Conservation (phyloP, 1,140 invertebrate species). For the Panagrolaimus sp. region DNA sequence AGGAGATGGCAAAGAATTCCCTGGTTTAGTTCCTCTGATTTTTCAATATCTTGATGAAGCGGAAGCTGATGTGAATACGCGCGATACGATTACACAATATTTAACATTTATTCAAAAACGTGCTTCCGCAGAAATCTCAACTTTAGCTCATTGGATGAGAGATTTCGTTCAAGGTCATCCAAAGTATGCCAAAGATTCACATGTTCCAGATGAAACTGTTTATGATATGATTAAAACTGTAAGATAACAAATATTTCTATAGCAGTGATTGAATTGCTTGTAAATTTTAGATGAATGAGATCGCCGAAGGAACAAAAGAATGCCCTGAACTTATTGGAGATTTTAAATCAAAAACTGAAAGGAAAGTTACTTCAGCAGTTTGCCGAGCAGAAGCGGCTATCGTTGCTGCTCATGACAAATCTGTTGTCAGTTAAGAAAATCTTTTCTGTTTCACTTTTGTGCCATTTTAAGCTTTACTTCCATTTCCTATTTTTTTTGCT, state of each 20-base stretch:
- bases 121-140: slow-evolving; percentile 62
- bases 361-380: slow-evolving; percentile 32
- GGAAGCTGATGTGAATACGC: slow-evolving; percentile 86
- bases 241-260: neutral
- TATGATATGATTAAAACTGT: slow-evolving; percentile 73
- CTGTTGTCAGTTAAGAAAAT: too few species aligned
- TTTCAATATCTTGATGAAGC: slow-evolving; percentile 81
- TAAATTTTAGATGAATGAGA: slow-evolving; percentile 35
- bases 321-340: slow-evolving; percentile 33
- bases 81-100: slow-evolving; percentile 88
- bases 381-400: slow-evolving; percentile 27
- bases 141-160: slow-evolving; percentile 82
- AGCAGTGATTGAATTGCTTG: neutral
- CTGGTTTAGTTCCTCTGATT: slow-evolving; percentile 73
- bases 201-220: slow-evolving; percentile 77
- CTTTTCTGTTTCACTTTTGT: too few species aligned
- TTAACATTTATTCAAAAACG: slow-evolving; percentile 69
- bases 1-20: too few species aligned
- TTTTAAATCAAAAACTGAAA: slow-evolving; percentile 37
- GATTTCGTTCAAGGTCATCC: slow-evolving; percentile 79
- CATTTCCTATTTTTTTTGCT: too few species aligned
- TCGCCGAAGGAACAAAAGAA: slow-evolving; percentile 30
- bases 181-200: slow-evolving; percentile 79
- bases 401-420: too few species aligned
- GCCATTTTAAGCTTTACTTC: too few species aligned